phyloP scores from a whole-genome alignment of 2,888 invertebrate species.

The Papilio gigon region DNA sequence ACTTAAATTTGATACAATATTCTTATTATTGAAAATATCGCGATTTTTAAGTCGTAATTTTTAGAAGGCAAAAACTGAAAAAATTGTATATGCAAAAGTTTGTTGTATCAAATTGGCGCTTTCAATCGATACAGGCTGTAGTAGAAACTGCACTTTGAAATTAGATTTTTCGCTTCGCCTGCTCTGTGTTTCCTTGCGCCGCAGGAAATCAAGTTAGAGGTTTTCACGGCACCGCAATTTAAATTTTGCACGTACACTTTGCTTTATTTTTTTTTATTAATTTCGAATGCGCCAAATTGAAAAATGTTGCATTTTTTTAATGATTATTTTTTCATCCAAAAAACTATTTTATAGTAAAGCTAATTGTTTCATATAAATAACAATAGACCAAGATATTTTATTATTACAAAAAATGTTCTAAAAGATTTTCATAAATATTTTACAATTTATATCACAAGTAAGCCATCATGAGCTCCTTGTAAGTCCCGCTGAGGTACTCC shows the following conservation, averaged over 20 bases:
- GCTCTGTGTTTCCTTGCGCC: conserved; percentile 16
- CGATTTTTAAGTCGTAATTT: neutral
- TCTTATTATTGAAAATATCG: too few relatives aligned
- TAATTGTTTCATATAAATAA: too few relatives aligned
- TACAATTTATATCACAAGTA: too few relatives aligned
- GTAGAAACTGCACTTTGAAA: conserved; percentile 29
- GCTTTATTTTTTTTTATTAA: neutral
- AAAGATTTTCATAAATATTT: too few relatives aligned
- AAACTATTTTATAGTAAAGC: neutral
- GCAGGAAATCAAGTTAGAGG: conserved; percentile 20
- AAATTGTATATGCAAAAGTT: neutral
- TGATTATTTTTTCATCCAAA: neutral
- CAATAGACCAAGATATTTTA: too few relatives aligned
- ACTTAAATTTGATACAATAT: too few relatives aligned
- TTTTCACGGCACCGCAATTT: conserved; percentile 22
- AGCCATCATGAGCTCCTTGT: too few relatives aligned
- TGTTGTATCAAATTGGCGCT: neutral
- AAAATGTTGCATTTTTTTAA: neutral
- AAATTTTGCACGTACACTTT: conserved; percentile 14
- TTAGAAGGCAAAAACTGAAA: neutral
- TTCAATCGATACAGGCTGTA: conserved; percentile 9
- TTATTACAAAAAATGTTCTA: too few relatives aligned
- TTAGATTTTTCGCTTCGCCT: conserved; percentile 31
- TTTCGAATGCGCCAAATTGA: neutral
- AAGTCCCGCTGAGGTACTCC: too few relatives aligned